phyloP scores from a whole-genome alignment of 2,888 invertebrate genomes.

The Lasioglossum pauxillum region DNA sequence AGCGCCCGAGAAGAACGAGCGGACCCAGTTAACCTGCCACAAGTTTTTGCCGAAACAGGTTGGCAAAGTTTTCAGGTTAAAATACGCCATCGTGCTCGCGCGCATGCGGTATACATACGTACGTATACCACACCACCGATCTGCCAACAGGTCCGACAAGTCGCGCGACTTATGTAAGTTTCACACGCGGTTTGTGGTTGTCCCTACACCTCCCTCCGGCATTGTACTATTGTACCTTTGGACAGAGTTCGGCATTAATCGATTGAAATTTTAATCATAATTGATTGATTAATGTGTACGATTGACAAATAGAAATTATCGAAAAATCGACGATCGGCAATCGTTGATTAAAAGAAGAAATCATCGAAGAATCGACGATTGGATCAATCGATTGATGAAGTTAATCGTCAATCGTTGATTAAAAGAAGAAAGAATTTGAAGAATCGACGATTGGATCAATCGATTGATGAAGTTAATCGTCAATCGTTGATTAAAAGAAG shows the following conservation, averaged over 20 bases:
- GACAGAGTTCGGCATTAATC: too few relatives aligned
- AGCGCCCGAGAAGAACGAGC: conserved; percentile 15
- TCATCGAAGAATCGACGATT: too few relatives aligned
- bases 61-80: conserved; percentile 59
- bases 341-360: fast-evolving
- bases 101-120: conserved; percentile 10
- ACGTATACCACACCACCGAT: neutral
- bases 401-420: too few relatives aligned
- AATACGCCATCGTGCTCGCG: conserved; percentile 38
- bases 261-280: too few relatives aligned
- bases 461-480: too few relatives aligned
- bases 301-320: too few relatives aligned
- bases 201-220: neutral
- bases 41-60: conserved; percentile 48
- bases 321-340: too few relatives aligned
- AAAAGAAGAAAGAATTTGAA: too few relatives aligned
- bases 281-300: too few relatives aligned
- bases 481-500: too few relatives aligned
- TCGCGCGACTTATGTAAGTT: conserved; percentile 71
- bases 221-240: neutral
- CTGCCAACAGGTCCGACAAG: conserved; percentile 61
- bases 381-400: too few relatives aligned
- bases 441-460: too few relatives aligned
- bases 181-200: neutral
- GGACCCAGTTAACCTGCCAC: conserved; percentile 14